Percentiles rank a stretch among this genome's conserved stretches.
Conservation (phyloP, 2,797 vertebrate genomes). For the Sphenodon punctatus region DNA sequence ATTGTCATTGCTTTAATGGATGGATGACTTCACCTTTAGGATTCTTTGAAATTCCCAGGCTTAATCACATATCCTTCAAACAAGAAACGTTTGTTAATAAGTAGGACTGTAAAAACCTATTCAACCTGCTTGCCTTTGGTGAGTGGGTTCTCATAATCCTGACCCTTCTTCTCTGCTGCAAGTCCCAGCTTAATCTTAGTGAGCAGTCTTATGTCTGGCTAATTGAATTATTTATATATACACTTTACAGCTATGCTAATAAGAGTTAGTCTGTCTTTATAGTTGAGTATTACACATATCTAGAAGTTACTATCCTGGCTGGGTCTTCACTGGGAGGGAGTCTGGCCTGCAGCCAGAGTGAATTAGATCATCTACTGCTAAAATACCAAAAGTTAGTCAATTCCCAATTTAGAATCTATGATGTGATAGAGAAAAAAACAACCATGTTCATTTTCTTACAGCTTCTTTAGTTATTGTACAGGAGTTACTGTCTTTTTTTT, state of each 20-base stretch:
- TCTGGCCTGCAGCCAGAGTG: background rate
- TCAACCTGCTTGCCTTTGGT: too few relatives aligned
- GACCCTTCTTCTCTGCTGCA: too few relatives aligned
- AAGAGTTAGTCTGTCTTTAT: too few relatives aligned
- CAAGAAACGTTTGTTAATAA: background rate
- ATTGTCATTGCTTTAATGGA: too few relatives aligned
- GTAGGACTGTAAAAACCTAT: too few relatives aligned
- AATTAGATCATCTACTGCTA: background rate
- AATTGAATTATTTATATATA: too few relatives aligned
- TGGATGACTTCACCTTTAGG: too few relatives aligned
- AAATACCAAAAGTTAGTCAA: background rate
- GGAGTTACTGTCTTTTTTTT: background rate
- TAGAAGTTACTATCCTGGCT: too few relatives aligned
- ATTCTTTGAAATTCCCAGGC: background rate
- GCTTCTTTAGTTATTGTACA: background rate
- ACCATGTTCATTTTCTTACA: background rate
- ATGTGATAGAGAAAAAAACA: background rate
- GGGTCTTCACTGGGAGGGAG: background rate
- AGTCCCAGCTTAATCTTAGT: too few relatives aligned
- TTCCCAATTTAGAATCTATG: background rate
- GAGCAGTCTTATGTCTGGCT: too few relatives aligned
- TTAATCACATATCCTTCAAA: background rate
- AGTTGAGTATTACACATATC: rapidly evolving
- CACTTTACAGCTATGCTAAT: too few relatives aligned
- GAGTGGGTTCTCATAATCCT: too few relatives aligned